Conservation (phyloP, 2,888 invertebrate species). For the Rhopalosiphum nymphaeae region DNA sequence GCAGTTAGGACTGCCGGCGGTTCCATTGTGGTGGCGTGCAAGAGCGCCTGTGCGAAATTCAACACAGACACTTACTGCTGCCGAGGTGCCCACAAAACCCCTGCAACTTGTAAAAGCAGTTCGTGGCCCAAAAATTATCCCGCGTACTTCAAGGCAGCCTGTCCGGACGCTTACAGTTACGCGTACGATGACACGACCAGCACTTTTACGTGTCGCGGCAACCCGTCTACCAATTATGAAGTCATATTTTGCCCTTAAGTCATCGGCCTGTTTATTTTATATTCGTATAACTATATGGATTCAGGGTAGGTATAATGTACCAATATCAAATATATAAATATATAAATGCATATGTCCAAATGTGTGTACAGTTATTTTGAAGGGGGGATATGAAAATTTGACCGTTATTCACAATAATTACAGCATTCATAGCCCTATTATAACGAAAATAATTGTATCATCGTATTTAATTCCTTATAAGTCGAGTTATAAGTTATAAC, state of each 20-base stretch:
- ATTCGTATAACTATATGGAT: not conserved
- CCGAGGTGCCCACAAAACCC: not conserved
- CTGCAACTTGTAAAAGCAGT: not conserved
- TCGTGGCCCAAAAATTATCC: not conserved
- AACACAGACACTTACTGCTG: slow-evolving; percentile 3
- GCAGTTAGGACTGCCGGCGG: not conserved
- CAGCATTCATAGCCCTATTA: too few species aligned
- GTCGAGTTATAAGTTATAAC: too few species aligned
- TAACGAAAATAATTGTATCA: too few species aligned
- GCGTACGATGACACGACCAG: not conserved
- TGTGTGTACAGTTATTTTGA: too few species aligned
- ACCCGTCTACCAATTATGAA: not conserved
- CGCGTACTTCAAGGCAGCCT: not conserved
- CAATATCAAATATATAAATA: too few species aligned
- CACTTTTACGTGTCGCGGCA: not conserved
- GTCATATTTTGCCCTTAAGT: not conserved
- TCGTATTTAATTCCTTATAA: too few species aligned
- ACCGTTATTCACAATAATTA: too few species aligned
- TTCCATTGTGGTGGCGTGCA: not conserved
- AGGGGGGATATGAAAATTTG: too few species aligned
- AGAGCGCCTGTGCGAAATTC: not conserved
- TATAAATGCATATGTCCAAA: too few species aligned
- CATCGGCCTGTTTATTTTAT: not conserved
- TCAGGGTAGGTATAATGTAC: not conserved
- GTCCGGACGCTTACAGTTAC: not conserved